Percentiles rank a stretch among this genome's conserved stretches.
These are phyloP conservation scores for Neelides folsomi DNA, from an alignment of 2,888 invertebrate genomes.

Conservation along the genomic window DNA sequence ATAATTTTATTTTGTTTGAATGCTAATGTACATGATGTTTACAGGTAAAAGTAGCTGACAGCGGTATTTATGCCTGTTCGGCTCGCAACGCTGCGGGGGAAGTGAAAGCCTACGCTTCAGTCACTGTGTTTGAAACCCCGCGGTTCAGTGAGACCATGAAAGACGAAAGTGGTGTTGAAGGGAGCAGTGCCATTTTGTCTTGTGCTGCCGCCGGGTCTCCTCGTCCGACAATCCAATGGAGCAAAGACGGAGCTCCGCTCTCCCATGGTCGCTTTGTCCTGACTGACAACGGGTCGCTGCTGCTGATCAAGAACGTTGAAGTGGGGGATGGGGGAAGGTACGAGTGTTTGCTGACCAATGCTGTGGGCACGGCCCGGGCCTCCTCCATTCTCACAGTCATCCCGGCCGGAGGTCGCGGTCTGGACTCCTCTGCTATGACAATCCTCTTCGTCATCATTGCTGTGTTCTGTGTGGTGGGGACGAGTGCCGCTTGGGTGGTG, in stretches of 20 bases:
- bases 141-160: constrained; percentile 74
- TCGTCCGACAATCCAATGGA: constrained; percentile 67
- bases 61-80: constrained; percentile 85
- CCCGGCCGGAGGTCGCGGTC: constrained; percentile 47
- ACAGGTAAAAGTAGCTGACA: constrained; percentile 60
- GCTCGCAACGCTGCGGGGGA: constrained; percentile 80
- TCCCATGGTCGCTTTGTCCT: constrained; percentile 68
- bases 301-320: constrained; percentile 71
- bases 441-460: constrained; percentile 80
- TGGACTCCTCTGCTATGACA: constrained; percentile 56
- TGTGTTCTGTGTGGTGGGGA: constrained; percentile 80
- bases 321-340: constrained; percentile 69
- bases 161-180: constrained; percentile 65
- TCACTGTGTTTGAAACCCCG: constrained; percentile 73
- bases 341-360: constrained; percentile 79
- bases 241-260: constrained; percentile 64
- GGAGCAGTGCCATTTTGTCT: constrained; percentile 72
- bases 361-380: constrained; percentile 61
- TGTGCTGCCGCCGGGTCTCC: constrained; percentile 78
- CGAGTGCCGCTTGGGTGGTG: constrained; percentile 79
- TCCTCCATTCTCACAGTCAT: constrained; percentile 57
- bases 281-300: constrained; percentile 70
- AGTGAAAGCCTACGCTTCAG: constrained; percentile 70
- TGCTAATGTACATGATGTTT: no score
- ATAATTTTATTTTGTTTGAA: no score